Conservation (phyloP, 1,140 invertebrate species). For the Potamilus streckersoni region DNA sequence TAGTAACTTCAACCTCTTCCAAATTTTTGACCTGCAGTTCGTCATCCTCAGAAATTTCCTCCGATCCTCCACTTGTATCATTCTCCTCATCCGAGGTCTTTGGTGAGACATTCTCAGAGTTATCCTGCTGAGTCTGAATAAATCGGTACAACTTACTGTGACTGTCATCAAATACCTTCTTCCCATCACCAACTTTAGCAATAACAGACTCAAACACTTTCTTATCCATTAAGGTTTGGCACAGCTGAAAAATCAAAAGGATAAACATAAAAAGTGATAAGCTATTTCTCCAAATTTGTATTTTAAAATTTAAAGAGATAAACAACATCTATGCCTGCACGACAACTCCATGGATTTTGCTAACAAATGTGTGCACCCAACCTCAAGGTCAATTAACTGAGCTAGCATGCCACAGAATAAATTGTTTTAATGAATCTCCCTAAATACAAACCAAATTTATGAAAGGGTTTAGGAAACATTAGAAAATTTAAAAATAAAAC, state of each 20-base stretch:
- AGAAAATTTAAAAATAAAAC: too few relatives aligned
- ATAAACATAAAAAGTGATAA: background rate
- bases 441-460: too few relatives aligned
- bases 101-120: slow-evolving; percentile 33
- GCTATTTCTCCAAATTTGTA: background rate
- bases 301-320: background rate
- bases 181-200: slow-evolving; percentile 39
- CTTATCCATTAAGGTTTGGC: slow-evolving; percentile 62
- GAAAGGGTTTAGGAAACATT: too few relatives aligned
- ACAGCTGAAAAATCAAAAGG: slow-evolving; percentile 53
- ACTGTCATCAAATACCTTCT: slow-evolving; percentile 62
- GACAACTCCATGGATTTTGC: background rate
- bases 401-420: too few relatives aligned
- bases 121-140: slow-evolving; percentile 35
- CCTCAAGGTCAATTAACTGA: background rate
- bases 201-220: slow-evolving; percentile 59
- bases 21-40: background rate
- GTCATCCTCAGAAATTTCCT: slow-evolving; percentile 16
- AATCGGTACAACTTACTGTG: slow-evolving; percentile 60
- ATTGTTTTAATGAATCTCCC: too few relatives aligned
- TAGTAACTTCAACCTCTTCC: too few relatives aligned
- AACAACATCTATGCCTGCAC: background rate
- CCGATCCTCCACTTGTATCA: slow-evolving; percentile 17
- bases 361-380: background rate
- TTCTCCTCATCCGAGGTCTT: slow-evolving; percentile 21